Evolutionary conservation across 2,888 invertebrate genomes (phyloP), one percentile per base, ranked within the genome.

Genomic region (Synanthedon andrenaeformis): DNA sequence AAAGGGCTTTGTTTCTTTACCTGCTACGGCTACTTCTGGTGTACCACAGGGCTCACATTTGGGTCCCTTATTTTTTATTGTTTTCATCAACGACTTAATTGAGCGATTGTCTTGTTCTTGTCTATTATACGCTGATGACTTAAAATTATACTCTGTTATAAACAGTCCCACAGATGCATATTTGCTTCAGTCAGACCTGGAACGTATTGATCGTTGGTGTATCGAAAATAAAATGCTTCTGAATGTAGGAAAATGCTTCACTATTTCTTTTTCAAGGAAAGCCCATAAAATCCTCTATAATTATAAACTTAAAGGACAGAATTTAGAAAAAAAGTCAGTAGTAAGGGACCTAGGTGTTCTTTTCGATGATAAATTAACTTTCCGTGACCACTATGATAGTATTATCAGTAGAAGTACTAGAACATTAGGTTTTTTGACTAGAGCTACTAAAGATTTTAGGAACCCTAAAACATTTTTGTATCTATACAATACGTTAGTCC

Each of bases 11-110:
- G n/a, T 4, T 6, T 53, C 56, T 1, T n/a, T 42, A 4, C 52
- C 52, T 3, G 17, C 3, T 11, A 4, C 41, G 1, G 12, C 10
- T n/a, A 42, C 45, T 2, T 57, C 53, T 13, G 57, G 54, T 2
- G 55, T 57, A 5, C 55, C 53, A 11, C 55, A 56, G 42, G 53
- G 55, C 4, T 56, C 53, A 12, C 52, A 53, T 28, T 14, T 56
- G n/a, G 55, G 55, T 4, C 55, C 53, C 4, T 11, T 53, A 11
- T 52, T 53, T 1, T 57, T 57, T 28, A 41, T 49, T 3, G 13
- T 50, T n/a, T 55, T 41, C 14, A 50, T 55, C 8, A 53, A 49
- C 14, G 55, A 56, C 28, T 42, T 56, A 3, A 17, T 17, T 2
- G 17, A 17, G 17, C 17, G 17, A 17, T 17, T 17, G 17, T 17